Evolutionary conservation across 2,113 vertebrate genomes (phyloP).

Genomic region (Otocyon megalotis): DNA sequence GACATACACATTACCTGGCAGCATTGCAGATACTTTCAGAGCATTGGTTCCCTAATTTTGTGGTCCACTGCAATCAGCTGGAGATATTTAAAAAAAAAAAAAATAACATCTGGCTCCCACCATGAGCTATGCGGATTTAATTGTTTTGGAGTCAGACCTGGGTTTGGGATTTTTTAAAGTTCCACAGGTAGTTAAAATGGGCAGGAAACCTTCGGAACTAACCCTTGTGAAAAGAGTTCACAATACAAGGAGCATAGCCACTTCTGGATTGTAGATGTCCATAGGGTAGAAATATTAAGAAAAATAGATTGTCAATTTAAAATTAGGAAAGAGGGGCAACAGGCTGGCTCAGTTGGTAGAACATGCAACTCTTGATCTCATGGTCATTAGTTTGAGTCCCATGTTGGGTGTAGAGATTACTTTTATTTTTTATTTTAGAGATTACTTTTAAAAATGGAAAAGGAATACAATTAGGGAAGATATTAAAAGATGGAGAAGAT

Average conservation of each 20-base stretch:
- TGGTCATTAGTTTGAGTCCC: neutral
- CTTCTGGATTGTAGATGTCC: neutral
- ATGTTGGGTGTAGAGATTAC: neutral
- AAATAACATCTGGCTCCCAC: neutral
- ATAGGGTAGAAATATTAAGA: neutral
- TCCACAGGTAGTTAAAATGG: neutral
- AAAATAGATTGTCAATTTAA: slow-evolving; percentile 2
- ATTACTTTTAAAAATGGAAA: neutral
- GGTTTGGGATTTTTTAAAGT: neutral
- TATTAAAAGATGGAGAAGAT: neutral
- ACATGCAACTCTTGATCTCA: neutral
- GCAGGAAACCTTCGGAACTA: neutral
- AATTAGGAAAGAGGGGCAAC: neutral
- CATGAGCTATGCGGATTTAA: neutral
- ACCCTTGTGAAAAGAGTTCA: neutral
- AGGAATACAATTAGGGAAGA: neutral
- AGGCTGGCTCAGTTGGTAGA: neutral
- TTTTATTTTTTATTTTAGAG: too few species aligned
- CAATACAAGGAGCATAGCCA: neutral
- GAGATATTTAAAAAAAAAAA: neutral
- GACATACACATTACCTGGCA: neutral
- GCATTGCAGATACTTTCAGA: neutral
- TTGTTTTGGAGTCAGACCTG: neutral
- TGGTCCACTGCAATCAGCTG: neutral
- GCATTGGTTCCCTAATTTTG: neutral